A percentile compares a stretch with the other conserved stretches of the same genome.
These are phyloP conservation scores for Phoxinus phoxinus DNA, from an alignment of 2,113 vertebrate genomes.

Conservation along the genomic window DNA sequence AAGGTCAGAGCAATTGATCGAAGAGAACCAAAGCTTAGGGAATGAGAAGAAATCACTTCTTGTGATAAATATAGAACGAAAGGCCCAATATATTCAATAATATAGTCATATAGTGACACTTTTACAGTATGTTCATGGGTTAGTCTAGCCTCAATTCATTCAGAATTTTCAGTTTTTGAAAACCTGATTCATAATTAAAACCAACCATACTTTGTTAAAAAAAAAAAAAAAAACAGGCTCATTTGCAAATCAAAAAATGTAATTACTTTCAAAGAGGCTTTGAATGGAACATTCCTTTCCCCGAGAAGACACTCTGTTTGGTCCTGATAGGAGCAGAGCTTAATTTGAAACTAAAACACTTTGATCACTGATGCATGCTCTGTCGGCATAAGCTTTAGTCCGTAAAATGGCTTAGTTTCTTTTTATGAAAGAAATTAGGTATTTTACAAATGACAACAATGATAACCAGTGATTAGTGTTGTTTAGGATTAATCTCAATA, in stretches of 20 bases:
- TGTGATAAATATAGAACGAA: not conserved
- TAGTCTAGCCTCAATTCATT: not conserved
- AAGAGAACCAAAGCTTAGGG: not conserved
- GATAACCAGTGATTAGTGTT: constrained; percentile 4
- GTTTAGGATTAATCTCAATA: constrained; percentile 4
- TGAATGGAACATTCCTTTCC: constrained; percentile 59
- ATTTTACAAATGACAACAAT: constrained; percentile 23
- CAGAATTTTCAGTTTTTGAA: not conserved
- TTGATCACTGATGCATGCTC: constrained; percentile 58
- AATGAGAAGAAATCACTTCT: not conserved
- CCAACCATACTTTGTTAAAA: not conserved
- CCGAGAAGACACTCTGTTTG: constrained; percentile 59
- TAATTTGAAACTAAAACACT: constrained; percentile 58
- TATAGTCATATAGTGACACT: not conserved
- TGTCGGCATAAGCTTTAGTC: constrained; percentile 44
- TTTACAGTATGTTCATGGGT: not conserved
- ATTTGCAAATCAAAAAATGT: constrained; percentile 65
- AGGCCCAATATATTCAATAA: not conserved
- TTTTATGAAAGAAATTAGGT: constrained; percentile 22
- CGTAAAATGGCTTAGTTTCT: constrained; percentile 41
- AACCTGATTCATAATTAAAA: not conserved
- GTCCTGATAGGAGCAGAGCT: constrained; percentile 62
- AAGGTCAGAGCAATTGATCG: not conserved
- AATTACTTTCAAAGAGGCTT: constrained; percentile 70
- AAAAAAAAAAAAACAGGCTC: not conserved